A percentile compares a stretch with the other conserved stretches of the same genome.
phyloP scores from a whole-genome alignment of 2,888 invertebrate species.

The Neocrepidodera transversa region DNA sequence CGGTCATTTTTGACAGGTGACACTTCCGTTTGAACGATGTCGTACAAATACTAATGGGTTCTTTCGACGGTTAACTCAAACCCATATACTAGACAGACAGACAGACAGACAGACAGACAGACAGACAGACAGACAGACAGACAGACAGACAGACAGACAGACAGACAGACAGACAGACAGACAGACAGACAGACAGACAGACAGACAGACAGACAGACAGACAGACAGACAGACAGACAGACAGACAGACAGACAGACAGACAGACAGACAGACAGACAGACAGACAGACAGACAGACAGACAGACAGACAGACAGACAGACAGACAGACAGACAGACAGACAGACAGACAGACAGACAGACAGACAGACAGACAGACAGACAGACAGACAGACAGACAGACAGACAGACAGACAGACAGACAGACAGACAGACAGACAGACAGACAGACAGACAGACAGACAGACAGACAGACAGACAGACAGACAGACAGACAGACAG shows the following conservation, averaged over 20 bases:
- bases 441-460: conserved; percentile 15
- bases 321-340: conserved; percentile 17
- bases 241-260: conserved; percentile 14
- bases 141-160: conserved; percentile 17
- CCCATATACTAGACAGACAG: no score
- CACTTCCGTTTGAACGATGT: no score
- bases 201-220: conserved; percentile 14
- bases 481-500: conserved; percentile 17
- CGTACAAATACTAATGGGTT: no score
- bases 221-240: conserved; percentile 14
- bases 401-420: conserved; percentile 16
- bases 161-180: conserved; percentile 19
- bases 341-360: conserved; percentile 19
- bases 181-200: conserved; percentile 13
- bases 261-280: conserved; percentile 16
- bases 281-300: conserved; percentile 18
- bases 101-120: conserved; percentile 18
- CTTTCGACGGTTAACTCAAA: no score
- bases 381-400: conserved; percentile 14
- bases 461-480: conserved; percentile 18
- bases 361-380: conserved; percentile 14
- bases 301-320: conserved; percentile 17
- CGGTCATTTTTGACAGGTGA: no score
- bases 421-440: conserved; percentile 12
- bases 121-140: conserved; percentile 17